Base-by-base conservation (phyloP, 2,113 vertebrate genomes). In the Callaeas wilsoni region DNA sequence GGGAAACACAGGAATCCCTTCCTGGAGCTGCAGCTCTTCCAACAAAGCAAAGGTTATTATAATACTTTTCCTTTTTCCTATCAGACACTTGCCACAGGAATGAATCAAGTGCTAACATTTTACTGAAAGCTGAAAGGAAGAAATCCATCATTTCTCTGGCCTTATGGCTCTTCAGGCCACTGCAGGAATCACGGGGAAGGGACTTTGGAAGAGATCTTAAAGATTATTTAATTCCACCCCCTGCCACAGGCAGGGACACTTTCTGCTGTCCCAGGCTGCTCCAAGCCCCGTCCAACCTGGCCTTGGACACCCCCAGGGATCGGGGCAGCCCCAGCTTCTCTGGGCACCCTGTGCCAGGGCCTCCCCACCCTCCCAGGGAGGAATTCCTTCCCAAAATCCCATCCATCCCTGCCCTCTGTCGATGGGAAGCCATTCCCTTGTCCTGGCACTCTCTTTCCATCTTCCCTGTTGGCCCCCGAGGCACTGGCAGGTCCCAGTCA, bases 11-110 rank as follows among this genome's bases (percentile, higher is more conserved):
- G 60, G 52, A 67, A 56, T 71, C 60, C 42, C 52, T 25, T 80
- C 49, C 79, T 18, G 12, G 39, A 69, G 71, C 71, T 76, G 50
- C 29, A 94, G 71, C 78, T 69, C 67, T 50, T 67, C n/a, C 60
- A 87, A 27, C 8, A 89, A 84, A 92, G 75, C 59, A 91, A 71
- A 93, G 56, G 49, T 84, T 93, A 60, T 70, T 63, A 8, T 3
- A 75, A 87, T 5, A 30, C 35, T 60, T 88, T 21, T 79, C 49
- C 53, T 71, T 88, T 70, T 46, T 76, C 65, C 41, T 12, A 27
- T 15, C 68, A 94, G 64, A 22, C 27, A 23, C 81, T 90, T 75
- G n/a, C 59, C 47, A 67, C n/a, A 22, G 56, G 64, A 81, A 87
- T 37, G 19, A 89, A 60, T 81, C 59, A 33, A 59, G 56, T 4